Evolutionary conservation across 2,797 vertebrate species (phyloP).

Genomic region (Taenioides sp.): DNA sequence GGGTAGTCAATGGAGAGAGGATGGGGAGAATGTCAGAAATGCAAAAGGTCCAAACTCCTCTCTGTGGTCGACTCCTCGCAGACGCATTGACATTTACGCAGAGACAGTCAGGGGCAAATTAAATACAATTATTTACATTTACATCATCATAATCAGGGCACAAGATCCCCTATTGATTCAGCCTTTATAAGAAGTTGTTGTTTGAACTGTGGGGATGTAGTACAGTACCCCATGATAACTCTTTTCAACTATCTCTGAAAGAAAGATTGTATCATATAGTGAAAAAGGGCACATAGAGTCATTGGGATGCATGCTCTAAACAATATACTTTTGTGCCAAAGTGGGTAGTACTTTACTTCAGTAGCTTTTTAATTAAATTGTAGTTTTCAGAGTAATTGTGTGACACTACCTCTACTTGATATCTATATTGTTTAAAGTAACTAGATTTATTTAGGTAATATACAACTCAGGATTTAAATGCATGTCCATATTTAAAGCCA

Average conservation of each 20-base stretch:
- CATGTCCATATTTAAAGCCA: too few species aligned
- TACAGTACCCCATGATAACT: background rate
- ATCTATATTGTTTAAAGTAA: too few species aligned
- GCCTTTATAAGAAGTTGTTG: background rate
- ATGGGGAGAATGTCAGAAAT: slow-evolving; percentile 57
- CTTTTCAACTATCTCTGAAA: background rate
- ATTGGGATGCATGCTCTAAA: too few species aligned
- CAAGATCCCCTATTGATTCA: slow-evolving; percentile 27
- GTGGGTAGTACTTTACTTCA: too few species aligned
- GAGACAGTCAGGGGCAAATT: slow-evolving; percentile 24
- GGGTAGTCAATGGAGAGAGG: slow-evolving; percentile 41
- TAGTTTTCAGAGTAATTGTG: too few species aligned
- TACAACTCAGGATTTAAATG: too few species aligned
- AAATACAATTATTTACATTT: slow-evolving; percentile 40
- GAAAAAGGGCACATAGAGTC: too few species aligned
- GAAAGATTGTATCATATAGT: background rate
- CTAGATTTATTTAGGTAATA: too few species aligned
- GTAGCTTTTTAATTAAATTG: too few species aligned
- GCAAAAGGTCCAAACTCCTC: slow-evolving; percentile 42
- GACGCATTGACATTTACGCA: slow-evolving; percentile 47
- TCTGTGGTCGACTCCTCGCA: slow-evolving; percentile 26
- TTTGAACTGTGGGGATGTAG: background rate
- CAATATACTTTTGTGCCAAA: too few species aligned
- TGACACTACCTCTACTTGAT: too few species aligned
- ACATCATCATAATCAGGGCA: slow-evolving; percentile 4